phyloP scores from a whole-genome alignment of 2,797 vertebrate species.

The Eulemur coronatus region DNA sequence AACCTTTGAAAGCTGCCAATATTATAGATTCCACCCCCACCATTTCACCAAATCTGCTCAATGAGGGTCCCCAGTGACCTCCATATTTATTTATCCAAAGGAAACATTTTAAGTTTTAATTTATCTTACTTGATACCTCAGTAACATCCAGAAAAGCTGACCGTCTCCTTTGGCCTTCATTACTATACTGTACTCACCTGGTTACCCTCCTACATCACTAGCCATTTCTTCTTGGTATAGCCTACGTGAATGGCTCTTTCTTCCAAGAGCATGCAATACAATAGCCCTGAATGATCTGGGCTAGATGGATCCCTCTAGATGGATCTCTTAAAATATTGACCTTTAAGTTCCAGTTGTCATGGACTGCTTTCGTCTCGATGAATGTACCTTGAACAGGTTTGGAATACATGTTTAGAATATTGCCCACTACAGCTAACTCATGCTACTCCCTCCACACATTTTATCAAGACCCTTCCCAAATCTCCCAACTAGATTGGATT shows the following conservation, averaged over 20 bases:
- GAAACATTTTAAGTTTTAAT: neutral
- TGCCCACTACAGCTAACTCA: neutral
- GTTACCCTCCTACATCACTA: neutral
- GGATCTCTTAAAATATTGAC: neutral
- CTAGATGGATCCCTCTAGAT: neutral
- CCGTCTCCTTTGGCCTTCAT: neutral
- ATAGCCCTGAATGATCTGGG: neutral
- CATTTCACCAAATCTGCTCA: conserved; percentile 59
- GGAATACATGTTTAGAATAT: neutral
- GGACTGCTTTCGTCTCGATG: neutral
- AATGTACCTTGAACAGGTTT: neutral
- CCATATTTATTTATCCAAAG: conserved; percentile 1
- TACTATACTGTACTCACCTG: neutral
- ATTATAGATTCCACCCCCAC: conserved; percentile 52
- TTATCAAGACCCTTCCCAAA: neutral
- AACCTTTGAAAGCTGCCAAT: conserved; percentile 56
- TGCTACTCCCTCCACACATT: neutral
- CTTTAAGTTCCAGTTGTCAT: neutral
- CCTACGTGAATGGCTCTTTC: neutral
- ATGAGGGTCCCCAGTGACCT: conserved; percentile 52
- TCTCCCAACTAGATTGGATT: neutral
- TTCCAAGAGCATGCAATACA: neutral
- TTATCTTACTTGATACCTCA: neutral
- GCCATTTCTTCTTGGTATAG: neutral
- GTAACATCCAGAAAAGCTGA: neutral